These are phyloP conservation scores for Diarsia brunnea DNA, from an alignment of 2,888 invertebrate species.

Conservation along the genomic window DNA sequence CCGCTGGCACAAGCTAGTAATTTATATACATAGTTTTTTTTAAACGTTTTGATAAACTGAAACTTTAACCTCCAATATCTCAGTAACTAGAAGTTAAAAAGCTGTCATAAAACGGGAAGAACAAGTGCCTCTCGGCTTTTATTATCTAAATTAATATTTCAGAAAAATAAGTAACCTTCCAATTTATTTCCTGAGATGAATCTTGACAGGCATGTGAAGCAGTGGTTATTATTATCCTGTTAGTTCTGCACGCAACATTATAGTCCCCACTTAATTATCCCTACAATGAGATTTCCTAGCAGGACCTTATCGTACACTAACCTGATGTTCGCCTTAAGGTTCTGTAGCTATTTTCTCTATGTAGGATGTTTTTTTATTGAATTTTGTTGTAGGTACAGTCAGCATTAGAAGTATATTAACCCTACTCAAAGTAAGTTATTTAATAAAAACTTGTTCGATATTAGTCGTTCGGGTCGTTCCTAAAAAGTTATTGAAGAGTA, in stretches of 20 bases:
- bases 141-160: neutral
- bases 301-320: neutral
- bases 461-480: no score
- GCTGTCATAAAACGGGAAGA: neutral
- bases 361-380: neutral
- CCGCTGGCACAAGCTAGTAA: no score
- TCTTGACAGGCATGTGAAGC: slow-evolving; percentile 2
- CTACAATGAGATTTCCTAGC: slow-evolving; percentile 31
- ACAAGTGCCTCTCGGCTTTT: neutral
- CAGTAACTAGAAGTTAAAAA: neutral
- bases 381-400: neutral
- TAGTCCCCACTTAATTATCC: slow-evolving; percentile 29
- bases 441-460: no score
- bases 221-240: slow-evolving; percentile 1
- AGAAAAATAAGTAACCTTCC: neutral
- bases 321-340: neutral
- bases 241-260: slow-evolving; percentile 33
- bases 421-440: no score
- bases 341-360: neutral
- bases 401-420: no score
- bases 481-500: no score
- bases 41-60: neutral
- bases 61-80: neutral
- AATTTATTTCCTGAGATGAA: slow-evolving; percentile 17
- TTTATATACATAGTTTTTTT: neutral